A percentile compares a stretch with the other conserved stretches of the same genome.
Evolutionary conservation across 2,797 vertebrate genomes (phyloP).

Genomic region (Crax fasciolata): DNA sequence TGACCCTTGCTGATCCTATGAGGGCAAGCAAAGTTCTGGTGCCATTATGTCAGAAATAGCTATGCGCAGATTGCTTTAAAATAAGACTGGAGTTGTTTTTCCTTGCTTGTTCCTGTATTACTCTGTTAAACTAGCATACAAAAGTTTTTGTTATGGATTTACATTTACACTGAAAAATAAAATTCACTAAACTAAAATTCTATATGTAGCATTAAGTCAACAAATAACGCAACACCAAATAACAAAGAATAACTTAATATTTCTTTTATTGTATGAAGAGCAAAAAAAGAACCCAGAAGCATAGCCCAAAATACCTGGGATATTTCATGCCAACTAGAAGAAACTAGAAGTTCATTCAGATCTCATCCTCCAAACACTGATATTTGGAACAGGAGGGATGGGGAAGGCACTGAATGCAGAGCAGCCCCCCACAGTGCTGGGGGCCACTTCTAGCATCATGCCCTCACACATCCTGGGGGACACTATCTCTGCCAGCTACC

Average conservation of each 20-base stretch:
- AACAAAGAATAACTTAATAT: neutral
- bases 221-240: neutral
- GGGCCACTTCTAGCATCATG: neutral
- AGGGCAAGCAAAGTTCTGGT: neutral
- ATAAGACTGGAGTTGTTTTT: neutral
- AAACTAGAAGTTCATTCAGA: neutral
- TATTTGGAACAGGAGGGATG: neutral
- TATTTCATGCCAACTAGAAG: neutral
- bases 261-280: neutral
- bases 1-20: neutral
- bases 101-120: neutral
- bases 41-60: neutral
- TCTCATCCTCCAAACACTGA: fast-evolving
- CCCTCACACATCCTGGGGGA: neutral
- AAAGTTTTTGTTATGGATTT: neutral
- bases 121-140: neutral
- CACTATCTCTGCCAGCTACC: neutral
- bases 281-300: neutral
- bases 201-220: neutral
- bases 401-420: neutral
- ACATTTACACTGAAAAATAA: neutral
- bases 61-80: neutral
- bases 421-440: neutral
- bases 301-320: neutral
- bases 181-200: neutral